A percentile compares a stretch with the other conserved stretches of the same genome.
These are phyloP conservation scores for Triplophysa yarkandensis DNA, from an alignment of 2,797 vertebrate species.

Conservation along the genomic window DNA sequence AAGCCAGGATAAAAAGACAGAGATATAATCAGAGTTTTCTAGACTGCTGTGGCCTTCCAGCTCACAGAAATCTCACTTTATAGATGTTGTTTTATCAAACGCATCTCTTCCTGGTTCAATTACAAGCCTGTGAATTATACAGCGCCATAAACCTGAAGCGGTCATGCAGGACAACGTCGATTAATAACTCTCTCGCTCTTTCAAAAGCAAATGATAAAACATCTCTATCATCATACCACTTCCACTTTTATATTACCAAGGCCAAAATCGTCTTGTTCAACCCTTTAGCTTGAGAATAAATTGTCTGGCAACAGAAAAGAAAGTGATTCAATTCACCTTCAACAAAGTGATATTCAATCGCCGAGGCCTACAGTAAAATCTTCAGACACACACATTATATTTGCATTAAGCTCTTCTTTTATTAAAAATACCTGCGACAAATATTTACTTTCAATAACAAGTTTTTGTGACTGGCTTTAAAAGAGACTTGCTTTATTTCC, in stretches of 20 bases:
- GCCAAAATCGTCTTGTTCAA: not conserved
- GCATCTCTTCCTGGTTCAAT: constrained; percentile 46
- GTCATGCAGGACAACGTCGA: not conserved
- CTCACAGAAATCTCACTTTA: constrained; percentile 33
- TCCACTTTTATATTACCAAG: not conserved
- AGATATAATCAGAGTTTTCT: constrained; percentile 12
- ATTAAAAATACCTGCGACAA: too few relatives aligned
- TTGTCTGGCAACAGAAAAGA: not conserved
- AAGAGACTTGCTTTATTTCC: not conserved
- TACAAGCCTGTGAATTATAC: constrained; percentile 26
- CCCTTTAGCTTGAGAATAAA: not conserved
- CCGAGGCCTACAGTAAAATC: not conserved
- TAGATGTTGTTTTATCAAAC: constrained; percentile 40
- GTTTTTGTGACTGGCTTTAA: constrained; percentile 6
- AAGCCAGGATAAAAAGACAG: not conserved
- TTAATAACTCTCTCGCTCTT: constrained; percentile 38
- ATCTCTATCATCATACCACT: constrained; percentile 10
- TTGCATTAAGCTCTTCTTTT: too few relatives aligned
- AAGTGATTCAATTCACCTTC: constrained; percentile 6
- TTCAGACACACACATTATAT: too few relatives aligned
- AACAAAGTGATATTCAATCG: not conserved
- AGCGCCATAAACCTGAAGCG: constrained; percentile 21
- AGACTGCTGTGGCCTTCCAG: not conserved
- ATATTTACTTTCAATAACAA: not conserved
- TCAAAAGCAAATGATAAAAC: constrained; percentile 41